Base-by-base conservation (phyloP, 2,888 invertebrate species). In the Eupsilia transversa region DNA sequence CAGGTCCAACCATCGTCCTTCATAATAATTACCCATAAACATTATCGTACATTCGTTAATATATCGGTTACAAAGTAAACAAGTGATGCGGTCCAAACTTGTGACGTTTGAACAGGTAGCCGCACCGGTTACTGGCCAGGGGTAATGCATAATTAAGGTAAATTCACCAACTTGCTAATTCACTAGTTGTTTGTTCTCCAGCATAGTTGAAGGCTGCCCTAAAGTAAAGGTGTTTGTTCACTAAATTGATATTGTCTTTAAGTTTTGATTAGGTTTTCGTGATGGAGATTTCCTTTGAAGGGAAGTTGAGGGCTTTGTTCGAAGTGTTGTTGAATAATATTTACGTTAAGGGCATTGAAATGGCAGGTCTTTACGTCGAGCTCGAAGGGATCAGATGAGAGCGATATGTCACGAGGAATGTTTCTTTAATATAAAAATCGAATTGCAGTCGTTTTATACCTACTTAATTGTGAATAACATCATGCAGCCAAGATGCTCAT, bases 111-210 rank as follows among this genome's bases (percentile, higher is more conserved):
- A n/a, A 20, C 63, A 74, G 72, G 72, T 71, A 74, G 69, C 60
- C 61, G 59, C 56, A 43, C 59, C 75, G 54, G 68, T 70, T 35
- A 60, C 59, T 65, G 35, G 69, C 68, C 75, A 60, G 63, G 57
- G 67, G 63, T 78, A 78, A 86, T 86, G 86, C 86, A 86, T 87
- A 84, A 87, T 88, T 84, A 82, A 80, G 86, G 84, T 82, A 82
- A 86, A 86, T 86, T 83, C 76, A 79, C 77, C 70, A 87, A 86
- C 73, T 86, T 86, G 60, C 77, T 84, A 86, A 80, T 82, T 83
- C 74, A 77, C 71, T 74, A 74, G 84, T 82, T 83, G 86, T 87
- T 86, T 83, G 80, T 76, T 79, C 72, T 70, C 20, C 60, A 41
- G 70, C 64, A 67, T 73, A 80, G 86, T 74, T 61, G 72, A 82